These are phyloP conservation scores for Pyrrhosoma nymphula DNA, from an alignment of 2,888 invertebrate species.

Conservation along the genomic window DNA sequence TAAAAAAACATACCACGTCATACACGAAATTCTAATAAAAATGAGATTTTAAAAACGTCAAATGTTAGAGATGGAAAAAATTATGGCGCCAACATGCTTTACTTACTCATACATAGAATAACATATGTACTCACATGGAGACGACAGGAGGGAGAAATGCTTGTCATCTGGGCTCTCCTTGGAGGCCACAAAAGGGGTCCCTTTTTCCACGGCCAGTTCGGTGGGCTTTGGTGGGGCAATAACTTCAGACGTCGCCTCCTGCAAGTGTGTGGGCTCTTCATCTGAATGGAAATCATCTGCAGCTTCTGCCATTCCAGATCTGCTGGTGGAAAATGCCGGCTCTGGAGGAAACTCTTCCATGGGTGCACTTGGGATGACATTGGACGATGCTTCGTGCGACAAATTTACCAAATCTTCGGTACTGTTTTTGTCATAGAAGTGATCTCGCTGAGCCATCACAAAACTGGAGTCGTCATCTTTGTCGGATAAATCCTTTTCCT, in stretches of 20 bases:
- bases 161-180: constrained; percentile 57
- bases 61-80: neutral
- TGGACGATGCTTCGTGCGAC: constrained; percentile 30
- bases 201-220: neutral
- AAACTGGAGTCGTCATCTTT: constrained; percentile 66
- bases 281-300: constrained; percentile 49
- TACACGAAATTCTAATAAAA: neutral
- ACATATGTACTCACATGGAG: constrained; percentile 49
- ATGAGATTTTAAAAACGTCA: too few relatives aligned
- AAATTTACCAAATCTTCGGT: constrained; percentile 59
- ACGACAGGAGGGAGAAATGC: constrained; percentile 49
- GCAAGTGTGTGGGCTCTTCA: constrained; percentile 42
- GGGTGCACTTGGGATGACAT: constrained; percentile 56
- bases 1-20: neutral
- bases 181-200: neutral
- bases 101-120: neutral
- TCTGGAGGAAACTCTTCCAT: constrained; percentile 55
- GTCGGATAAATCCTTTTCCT: constrained; percentile 57
- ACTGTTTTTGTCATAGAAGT: constrained; percentile 64
- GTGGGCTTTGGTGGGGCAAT: neutral
- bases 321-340: neutral
- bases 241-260: constrained; percentile 16
- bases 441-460: constrained; percentile 68
- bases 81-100: neutral
- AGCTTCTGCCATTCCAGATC: constrained; percentile 33